A percentile compares a stretch with the other conserved stretches of the same genome.
Evolutionary conservation across 37 sponge, comb jelly and placozoan species (phyloP).

Genomic region (Cliona cf. orientalis): DNA sequence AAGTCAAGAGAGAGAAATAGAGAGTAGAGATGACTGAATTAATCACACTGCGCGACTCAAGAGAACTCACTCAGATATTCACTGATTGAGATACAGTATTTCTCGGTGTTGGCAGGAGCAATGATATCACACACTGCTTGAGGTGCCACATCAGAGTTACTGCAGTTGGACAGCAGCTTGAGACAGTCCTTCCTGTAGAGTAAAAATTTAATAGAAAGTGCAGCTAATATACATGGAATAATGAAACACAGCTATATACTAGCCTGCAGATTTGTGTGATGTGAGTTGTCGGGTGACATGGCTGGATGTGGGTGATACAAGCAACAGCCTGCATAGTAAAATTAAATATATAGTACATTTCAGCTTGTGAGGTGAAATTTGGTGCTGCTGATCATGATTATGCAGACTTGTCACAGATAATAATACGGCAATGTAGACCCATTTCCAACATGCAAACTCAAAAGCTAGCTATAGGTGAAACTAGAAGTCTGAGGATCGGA

Average conservation of each 20-base stretch:
- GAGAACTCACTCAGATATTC: constrained; percentile 31
- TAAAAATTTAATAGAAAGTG: background rate
- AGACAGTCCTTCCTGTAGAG: constrained; percentile 46
- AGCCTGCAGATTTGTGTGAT: constrained; percentile 61
- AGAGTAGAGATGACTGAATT: no score
- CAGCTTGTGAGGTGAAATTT: no score
- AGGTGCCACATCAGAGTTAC: background rate
- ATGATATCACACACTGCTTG: constrained; percentile 51
- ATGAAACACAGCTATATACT: background rate
- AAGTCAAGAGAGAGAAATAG: no score
- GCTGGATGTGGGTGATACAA: constrained; percentile 41
- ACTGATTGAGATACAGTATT: constrained; percentile 27
- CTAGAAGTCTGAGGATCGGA: no score
- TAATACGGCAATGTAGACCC: background rate
- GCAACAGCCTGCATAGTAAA: constrained; percentile 52
- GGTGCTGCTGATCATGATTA: background rate
- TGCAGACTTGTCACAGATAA: background rate
- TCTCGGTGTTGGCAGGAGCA: constrained; percentile 19
- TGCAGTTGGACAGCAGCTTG: constrained; percentile 40
- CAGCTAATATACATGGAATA: background rate
- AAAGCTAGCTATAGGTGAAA: no score
- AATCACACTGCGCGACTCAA: no score
- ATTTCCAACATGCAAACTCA: background rate
- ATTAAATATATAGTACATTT: no score
- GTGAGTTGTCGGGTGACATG: constrained; percentile 54